phyloP scores from a whole-genome alignment of 2,888 invertebrate genomes.

The Salticus scenicus region DNA sequence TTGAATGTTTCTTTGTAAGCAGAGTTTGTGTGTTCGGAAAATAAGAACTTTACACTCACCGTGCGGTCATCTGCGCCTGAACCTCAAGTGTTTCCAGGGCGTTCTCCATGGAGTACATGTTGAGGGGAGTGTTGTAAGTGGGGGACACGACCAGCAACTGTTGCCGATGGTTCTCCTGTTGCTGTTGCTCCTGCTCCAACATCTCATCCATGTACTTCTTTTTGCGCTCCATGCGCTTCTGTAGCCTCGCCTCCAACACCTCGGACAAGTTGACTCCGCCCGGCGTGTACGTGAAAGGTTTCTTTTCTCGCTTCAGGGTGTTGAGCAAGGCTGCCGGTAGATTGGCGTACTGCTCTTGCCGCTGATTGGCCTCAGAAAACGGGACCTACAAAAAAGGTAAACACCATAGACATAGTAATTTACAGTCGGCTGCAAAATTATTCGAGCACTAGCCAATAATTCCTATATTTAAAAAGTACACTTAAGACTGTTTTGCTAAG shows the following conservation, averaged over 20 bases:
- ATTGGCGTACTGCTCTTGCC: constrained; percentile 67
- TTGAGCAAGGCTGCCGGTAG: constrained; percentile 90
- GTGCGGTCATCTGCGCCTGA: constrained; percentile 71
- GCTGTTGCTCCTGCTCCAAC: constrained; percentile 78
- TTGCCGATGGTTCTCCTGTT: constrained; percentile 77
- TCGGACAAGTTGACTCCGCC: constrained; percentile 94
- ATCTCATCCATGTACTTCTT: constrained; percentile 78
- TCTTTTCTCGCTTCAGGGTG: constrained; percentile 91
- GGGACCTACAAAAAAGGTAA: constrained; percentile 24
- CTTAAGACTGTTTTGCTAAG: too few relatives aligned
- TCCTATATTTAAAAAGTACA: too few relatives aligned
- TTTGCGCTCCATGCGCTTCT: constrained; percentile 83
- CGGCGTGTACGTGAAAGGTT: constrained; percentile 95
- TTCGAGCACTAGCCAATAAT: too few relatives aligned
- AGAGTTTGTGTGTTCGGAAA: too few relatives aligned
- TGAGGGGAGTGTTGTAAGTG: constrained; percentile 75
- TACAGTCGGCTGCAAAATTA: too few relatives aligned
- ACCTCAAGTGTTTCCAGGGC: constrained; percentile 73
- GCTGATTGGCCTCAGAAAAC: constrained; percentile 36
- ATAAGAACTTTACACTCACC: too few relatives aligned
- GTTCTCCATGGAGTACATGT: constrained; percentile 74
- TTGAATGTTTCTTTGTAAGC: too few relatives aligned
- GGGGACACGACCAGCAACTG: constrained; percentile 72
- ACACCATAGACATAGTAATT: too few relatives aligned
- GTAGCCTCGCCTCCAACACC: constrained; percentile 91